Evolutionary conservation across 2,888 invertebrate species (phyloP).

Genomic region (Ariolimax columbianus): DNA sequence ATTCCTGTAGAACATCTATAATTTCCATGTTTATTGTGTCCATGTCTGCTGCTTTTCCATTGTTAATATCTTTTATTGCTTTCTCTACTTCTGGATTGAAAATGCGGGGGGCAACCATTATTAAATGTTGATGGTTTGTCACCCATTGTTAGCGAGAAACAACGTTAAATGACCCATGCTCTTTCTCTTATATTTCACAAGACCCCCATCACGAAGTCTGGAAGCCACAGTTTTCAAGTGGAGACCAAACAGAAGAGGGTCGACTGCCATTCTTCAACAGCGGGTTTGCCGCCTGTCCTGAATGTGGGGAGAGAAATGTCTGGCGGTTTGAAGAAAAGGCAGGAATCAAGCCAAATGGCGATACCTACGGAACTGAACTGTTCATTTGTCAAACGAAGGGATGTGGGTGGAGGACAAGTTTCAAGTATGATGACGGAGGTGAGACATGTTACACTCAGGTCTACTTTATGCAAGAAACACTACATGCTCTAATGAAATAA

Average conservation of each 20-base stretch:
- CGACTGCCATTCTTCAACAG: conserved; percentile 60
- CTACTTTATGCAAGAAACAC: no score
- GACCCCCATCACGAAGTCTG: conserved; percentile 57
- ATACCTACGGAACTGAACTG: conserved; percentile 57
- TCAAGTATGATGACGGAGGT: conserved; percentile 59
- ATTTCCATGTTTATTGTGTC: no score
- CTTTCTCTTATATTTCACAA: conserved; percentile 15
- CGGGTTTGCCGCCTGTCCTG: conserved; percentile 56
- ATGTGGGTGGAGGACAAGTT: conserved; percentile 57
- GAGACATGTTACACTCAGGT: no score
- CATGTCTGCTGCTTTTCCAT: no score
- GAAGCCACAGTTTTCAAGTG: conserved; percentile 53
- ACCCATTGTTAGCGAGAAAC: no score
- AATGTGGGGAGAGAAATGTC: conserved; percentile 56
- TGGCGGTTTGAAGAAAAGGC: conserved; percentile 57
- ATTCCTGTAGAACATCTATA: no score
- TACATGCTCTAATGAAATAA: no score
- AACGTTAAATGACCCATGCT: background rate
- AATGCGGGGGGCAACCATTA: no score
- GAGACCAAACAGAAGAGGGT: conserved; percentile 55
- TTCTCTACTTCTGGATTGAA: no score
- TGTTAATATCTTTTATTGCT: no score
- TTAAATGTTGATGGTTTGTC: no score
- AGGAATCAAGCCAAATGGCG: conserved; percentile 57
- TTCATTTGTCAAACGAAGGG: conserved; percentile 58